Evolutionary conservation across 2,888 invertebrate species (phyloP).

Genomic region (Drosophila paramelanica): DNA sequence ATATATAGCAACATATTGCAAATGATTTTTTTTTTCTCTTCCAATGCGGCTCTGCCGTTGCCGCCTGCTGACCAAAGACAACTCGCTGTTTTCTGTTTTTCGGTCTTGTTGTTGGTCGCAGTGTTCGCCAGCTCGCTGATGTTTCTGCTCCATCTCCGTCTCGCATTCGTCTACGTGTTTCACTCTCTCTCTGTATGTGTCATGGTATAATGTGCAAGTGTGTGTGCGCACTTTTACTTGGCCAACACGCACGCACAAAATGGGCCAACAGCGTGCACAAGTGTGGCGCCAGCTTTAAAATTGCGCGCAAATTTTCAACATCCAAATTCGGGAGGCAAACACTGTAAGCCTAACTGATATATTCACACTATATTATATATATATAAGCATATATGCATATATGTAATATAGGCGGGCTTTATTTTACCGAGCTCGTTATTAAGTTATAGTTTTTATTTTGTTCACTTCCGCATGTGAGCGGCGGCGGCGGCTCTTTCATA

Average conservation of each 20-base stretch:
- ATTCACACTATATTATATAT: neutral
- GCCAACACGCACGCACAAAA: conserved; percentile 57
- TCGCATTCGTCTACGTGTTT: conserved; percentile 59
- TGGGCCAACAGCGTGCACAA: conserved; percentile 53
- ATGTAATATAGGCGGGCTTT: neutral
- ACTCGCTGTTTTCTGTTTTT: conserved; percentile 51
- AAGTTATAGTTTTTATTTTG: conserved; percentile 26
- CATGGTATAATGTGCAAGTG: conserved; percentile 31
- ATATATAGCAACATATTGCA: conserved; percentile 40
- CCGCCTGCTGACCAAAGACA: conserved; percentile 50
- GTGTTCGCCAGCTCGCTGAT: conserved; percentile 49
- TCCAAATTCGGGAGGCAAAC: neutral
- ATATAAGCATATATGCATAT: neutral
- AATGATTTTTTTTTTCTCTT: conserved; percentile 20
- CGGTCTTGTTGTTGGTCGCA: conserved; percentile 46
- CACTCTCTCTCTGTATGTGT: conserved; percentile 45
- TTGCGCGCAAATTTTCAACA: conserved; percentile 47
- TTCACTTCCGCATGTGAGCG: conserved; percentile 69
- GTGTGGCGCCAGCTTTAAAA: conserved; percentile 48
- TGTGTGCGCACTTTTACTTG: conserved; percentile 50
- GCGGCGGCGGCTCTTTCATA: conserved; percentile 25
- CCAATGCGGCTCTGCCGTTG: conserved; percentile 39
- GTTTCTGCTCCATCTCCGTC: conserved; percentile 33
- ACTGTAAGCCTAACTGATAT: neutral
- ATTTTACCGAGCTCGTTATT: neutral